phyloP scores from a whole-genome alignment of 2,797 vertebrate genomes.

The Eremophila alpestris region DNA sequence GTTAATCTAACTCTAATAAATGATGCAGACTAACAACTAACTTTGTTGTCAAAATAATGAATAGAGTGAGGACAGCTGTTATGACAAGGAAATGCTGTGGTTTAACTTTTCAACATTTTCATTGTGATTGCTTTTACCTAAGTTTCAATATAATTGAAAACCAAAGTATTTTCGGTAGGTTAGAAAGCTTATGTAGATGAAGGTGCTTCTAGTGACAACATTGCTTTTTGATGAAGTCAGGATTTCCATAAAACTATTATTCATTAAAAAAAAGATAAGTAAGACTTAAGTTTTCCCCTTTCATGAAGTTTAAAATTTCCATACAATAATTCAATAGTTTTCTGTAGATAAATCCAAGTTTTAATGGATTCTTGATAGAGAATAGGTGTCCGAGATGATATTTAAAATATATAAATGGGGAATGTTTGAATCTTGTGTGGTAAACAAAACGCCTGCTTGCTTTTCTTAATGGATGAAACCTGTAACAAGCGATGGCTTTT shows the following conservation, averaged over 20 bases:
- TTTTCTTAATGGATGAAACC: not conserved
- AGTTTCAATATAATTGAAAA: not conserved
- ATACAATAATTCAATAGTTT: not conserved
- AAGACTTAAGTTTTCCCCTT: not conserved
- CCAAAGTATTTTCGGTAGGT: not conserved
- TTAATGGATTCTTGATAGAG: not conserved
- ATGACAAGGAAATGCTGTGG: not conserved
- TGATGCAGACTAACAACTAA: not conserved
- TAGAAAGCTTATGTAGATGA: not conserved
- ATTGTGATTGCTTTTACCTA: not conserved
- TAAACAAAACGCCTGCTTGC: not conserved
- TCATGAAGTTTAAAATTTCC: not conserved
- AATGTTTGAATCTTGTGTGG: not conserved
- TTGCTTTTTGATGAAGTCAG: not conserved
- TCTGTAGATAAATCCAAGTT: not conserved
- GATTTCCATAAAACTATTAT: not conserved
- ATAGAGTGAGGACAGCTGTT: not conserved
- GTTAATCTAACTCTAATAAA: not conserved
- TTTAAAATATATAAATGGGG: not conserved
- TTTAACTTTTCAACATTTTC: not conserved
- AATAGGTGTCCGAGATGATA: not conserved
- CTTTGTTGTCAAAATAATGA: not conserved
- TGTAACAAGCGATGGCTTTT: not conserved
- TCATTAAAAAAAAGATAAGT: not conserved
- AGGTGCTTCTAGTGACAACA: not conserved